Base-by-base conservation (phyloP, 2,797 vertebrate genomes). In the Pagetopsis macropterus region DNA sequence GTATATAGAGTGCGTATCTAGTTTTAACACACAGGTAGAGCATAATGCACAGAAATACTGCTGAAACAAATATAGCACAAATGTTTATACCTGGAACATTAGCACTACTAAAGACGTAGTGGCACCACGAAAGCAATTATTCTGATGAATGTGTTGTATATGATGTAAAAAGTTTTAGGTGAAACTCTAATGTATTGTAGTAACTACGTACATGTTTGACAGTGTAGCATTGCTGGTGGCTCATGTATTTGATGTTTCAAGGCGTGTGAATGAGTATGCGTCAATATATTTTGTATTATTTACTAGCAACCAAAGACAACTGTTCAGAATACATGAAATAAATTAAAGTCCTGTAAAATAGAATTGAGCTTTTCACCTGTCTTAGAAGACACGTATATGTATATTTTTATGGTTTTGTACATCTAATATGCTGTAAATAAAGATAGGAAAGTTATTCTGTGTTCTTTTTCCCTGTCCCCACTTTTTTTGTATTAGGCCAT, bases 341-440 rank as follows among this genome's bases (percentile, higher is more conserved):
- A 74, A 70, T 62, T 9, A 68, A 77, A 33, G 56, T 68, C 75
- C 60, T 89, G 86, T 92, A 92, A 91, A 87, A 87, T 89, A 92
- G 71, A 88, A 79, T n/a, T 72, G 79, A 89, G 75, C 68, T 80
- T 74, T 87, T 86, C 78, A 80, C 83, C 83, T 82, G 77, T 88
- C 74, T 84, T 90, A 91, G 90, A 92, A 87, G 81, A 86, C 87
- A 89, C 60, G 73, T 85, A 81, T 91, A 91, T 92, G 93, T 95
- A 91, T 94, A 94, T 95, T 94, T 89, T 91, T 92, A 93, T 91
- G 91, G 82, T 90, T 91, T 91, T 95, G 91, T 95, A 94, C 90
- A 94, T 94, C 91, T 90, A 91, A 92, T 92, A 86, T 93, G 75
- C 85, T 94, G 94, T 95, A 95, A 95, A 95, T 95, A 95, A 95